These are phyloP conservation scores for Ceyx erithaca DNA, from an alignment of 2,797 vertebrate genomes.

Conservation along the genomic window DNA sequence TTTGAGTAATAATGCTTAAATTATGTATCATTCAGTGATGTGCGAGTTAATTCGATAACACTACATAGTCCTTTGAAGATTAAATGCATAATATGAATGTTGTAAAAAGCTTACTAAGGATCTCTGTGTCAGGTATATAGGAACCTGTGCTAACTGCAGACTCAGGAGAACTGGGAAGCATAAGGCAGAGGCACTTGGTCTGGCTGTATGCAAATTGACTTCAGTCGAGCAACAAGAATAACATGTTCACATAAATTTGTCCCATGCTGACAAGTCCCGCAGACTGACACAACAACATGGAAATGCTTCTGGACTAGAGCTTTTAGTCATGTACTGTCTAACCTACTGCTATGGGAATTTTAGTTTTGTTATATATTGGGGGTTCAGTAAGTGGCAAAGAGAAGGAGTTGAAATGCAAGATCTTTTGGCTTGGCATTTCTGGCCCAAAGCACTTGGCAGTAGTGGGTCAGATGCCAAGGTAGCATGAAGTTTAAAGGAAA, in stretches of 20 bases:
- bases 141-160: not conserved
- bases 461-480: not conserved
- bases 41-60: conserved; percentile 38
- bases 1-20: conserved; percentile 44
- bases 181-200: not conserved
- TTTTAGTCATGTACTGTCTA: not conserved
- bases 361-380: not conserved
- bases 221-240: not conserved
- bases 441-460: not conserved
- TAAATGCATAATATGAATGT: not conserved
- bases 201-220: not conserved
- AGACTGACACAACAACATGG: not conserved
- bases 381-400: accelerated
- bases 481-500: not conserved
- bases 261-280: not conserved
- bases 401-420: accelerated
- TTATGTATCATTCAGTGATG: conserved; percentile 18
- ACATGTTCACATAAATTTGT: not conserved
- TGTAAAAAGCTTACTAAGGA: not conserved
- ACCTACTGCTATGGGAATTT: not conserved
- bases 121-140: not conserved
- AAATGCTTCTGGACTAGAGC: not conserved
- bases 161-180: not conserved
- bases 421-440: not conserved
- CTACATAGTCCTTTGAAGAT: conserved; percentile 5